Evolutionary conservation across 2,113 vertebrate genomes (phyloP).

Genomic region (Pagrus major): DNA sequence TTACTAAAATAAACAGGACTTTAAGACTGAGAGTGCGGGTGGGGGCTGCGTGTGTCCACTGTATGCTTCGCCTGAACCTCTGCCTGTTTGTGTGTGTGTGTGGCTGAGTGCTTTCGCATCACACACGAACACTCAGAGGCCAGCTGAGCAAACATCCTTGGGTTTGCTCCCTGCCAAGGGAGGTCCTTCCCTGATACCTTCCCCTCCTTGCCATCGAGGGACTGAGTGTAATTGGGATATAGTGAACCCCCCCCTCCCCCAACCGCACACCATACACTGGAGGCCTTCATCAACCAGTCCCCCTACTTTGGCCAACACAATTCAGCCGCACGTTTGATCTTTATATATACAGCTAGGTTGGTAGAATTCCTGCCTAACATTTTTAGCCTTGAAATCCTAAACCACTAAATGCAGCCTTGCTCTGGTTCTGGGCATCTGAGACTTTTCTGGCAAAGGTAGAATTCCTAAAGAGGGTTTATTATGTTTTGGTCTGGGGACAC

Average conservation of each 20-base stretch:
- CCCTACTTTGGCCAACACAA: slow-evolving; percentile 68
- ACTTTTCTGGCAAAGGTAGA: slow-evolving; percentile 69
- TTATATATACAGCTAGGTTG: slow-evolving; percentile 79
- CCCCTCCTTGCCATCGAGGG: slow-evolving; percentile 62
- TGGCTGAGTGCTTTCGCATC: slow-evolving; percentile 36
- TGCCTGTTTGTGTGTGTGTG: slow-evolving; percentile 48
- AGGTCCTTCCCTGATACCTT: slow-evolving; percentile 66
- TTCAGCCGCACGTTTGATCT: slow-evolving; percentile 80
- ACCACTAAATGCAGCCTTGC: slow-evolving; percentile 76
- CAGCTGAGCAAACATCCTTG: slow-evolving; percentile 87
- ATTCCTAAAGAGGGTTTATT: slow-evolving; percentile 76
- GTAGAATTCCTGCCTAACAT: slow-evolving; percentile 79
- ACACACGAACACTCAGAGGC: slow-evolving; percentile 59
- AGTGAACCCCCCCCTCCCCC: slow-evolving; percentile 54
- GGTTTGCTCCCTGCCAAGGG: slow-evolving; percentile 69
- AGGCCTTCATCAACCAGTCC: slow-evolving; percentile 73
- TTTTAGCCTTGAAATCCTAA: slow-evolving; percentile 83
- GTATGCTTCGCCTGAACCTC: slow-evolving; percentile 44
- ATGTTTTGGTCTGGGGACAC: slow-evolving; percentile 60
- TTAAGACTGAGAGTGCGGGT: slow-evolving; percentile 51
- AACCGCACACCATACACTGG: slow-evolving; percentile 67
- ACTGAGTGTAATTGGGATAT: slow-evolving; percentile 68
- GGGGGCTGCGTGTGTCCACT: slow-evolving; percentile 57
- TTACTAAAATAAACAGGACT: slow-evolving; percentile 85
- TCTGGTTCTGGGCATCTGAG: slow-evolving; percentile 58